These are phyloP conservation scores for Lordiphosa clarofinis DNA, from an alignment of 1,140 invertebrate species.

Conservation along the genomic window DNA sequence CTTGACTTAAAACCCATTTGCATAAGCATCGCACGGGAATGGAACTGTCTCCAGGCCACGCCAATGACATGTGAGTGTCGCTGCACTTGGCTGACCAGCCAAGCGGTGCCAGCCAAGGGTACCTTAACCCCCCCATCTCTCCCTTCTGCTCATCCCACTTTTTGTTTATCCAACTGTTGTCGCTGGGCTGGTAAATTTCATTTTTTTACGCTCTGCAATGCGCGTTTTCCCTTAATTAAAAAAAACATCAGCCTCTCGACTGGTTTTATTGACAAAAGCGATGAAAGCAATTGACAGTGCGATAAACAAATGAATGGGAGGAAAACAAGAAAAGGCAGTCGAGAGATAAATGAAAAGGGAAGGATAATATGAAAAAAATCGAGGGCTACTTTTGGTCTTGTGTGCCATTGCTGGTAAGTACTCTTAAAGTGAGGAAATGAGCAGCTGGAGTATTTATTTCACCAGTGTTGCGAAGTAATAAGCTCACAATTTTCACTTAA, in stretches of 20 bases:
- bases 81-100: slow-evolving; percentile 14
- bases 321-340: neutral
- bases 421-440: no score
- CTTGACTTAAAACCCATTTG: slow-evolving; percentile 70
- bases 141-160: neutral
- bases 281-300: slow-evolving; percentile 58
- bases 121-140: neutral
- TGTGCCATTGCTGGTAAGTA: no score
- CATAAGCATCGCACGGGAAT: slow-evolving; percentile 44
- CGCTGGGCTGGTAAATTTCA: slow-evolving; percentile 2
- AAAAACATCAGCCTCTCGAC: slow-evolving; percentile 42
- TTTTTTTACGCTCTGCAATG: slow-evolving; percentile 36
- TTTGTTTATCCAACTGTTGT: slow-evolving; percentile 42
- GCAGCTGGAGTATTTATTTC: no score
- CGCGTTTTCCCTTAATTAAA: slow-evolving; percentile 67
- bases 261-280: slow-evolving; percentile 39
- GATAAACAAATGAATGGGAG: slow-evolving; percentile 38
- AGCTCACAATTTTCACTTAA: no score
- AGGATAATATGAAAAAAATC: neutral
- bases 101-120: neutral
- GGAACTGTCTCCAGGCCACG: slow-evolving; percentile 10
- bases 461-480: no score
- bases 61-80: slow-evolving; percentile 29
- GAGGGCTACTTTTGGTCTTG: neutral
- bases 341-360: neutral